Evolutionary conservation across 2,888 invertebrate species (phyloP).

Genomic region (Ichneumoninae sp.): DNA sequence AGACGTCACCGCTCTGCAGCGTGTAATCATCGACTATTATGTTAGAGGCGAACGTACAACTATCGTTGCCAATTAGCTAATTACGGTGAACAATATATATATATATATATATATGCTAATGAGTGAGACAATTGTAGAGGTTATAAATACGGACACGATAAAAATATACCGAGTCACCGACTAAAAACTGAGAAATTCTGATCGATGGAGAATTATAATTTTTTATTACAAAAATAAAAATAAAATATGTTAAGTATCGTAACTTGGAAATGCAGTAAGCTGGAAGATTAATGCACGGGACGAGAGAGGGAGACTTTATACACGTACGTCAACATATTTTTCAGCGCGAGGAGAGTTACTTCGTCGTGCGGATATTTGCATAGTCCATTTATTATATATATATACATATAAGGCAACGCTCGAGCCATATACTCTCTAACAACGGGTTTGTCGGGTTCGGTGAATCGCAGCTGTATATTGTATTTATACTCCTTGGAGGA

Average conservation of each 20-base stretch:
- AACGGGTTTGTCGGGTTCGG: slow-evolving; percentile 33
- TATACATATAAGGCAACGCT: neutral
- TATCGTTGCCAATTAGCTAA: slow-evolving; percentile 14
- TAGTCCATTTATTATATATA: slow-evolving; percentile 23
- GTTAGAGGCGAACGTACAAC: neutral
- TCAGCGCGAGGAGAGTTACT: neutral
- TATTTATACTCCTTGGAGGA: neutral
- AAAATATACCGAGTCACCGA: neutral
- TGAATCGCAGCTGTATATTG: slow-evolving; percentile 26
- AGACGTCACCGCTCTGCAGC: neutral
- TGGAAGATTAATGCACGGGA: slow-evolving; percentile 23
- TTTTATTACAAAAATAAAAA: neutral
- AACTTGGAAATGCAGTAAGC: neutral
- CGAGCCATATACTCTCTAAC: slow-evolving; percentile 1
- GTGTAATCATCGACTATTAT: neutral
- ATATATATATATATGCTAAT: neutral
- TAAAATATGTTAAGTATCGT: neutral
- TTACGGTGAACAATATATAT: neutral
- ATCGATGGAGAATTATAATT: no score
- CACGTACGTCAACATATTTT: slow-evolving; percentile 24
- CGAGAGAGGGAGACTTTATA: neutral
- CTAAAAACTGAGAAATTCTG: neutral
- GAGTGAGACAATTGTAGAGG: neutral
- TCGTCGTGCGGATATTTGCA: slow-evolving; percentile 40
- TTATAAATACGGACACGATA: no score